phyloP scores from a whole-genome alignment of 92 coral and sea anemone genomes.

The Epizoanthus ramosus region DNA sequence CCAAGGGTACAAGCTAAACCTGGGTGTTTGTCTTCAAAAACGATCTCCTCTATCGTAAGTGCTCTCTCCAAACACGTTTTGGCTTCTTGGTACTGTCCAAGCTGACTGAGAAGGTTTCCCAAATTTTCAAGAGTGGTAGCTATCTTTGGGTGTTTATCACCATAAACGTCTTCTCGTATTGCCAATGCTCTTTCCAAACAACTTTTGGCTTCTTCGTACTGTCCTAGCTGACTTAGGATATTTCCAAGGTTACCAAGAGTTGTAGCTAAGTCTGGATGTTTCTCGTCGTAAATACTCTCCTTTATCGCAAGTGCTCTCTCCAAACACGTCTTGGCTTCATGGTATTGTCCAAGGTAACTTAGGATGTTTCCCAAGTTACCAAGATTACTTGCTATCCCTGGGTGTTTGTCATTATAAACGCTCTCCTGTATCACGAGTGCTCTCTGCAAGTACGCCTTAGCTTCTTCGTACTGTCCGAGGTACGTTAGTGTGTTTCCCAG shows the following conservation, averaged over 20 bases:
- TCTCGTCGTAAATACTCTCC: slow-evolving; percentile 11
- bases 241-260: slow-evolving; percentile 6
- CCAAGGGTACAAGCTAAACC: too few relatives aligned
- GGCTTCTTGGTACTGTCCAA: too few relatives aligned
- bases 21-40: too few relatives aligned
- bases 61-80: too few relatives aligned
- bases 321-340: not conserved
- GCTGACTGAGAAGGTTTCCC: too few relatives aligned
- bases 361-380: not conserved
- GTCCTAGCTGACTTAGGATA: slow-evolving; percentile 8
- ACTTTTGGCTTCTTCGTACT: slow-evolving; percentile 1
- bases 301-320: slow-evolving; percentile 22
- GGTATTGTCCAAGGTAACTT: slow-evolving; percentile 18
- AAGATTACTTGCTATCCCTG: slow-evolving; percentile 5
- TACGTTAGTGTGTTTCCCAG: not conserved
- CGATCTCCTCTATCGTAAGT: too few relatives aligned
- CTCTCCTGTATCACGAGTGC: slow-evolving; percentile 5
- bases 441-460: slow-evolving; percentile 19
- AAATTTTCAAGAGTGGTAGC: too few relatives aligned
- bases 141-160: too few relatives aligned
- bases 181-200: too few relatives aligned
- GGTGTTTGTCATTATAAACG: slow-evolving; percentile 18
- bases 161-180: too few relatives aligned
- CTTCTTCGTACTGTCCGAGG: slow-evolving; percentile 11
- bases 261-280: slow-evolving; percentile 16